Evolutionary conservation across 30 jellyfish, hydroid and myxozoan genomes (phyloP).

Genomic region (Pelagia noctiluca): DNA sequence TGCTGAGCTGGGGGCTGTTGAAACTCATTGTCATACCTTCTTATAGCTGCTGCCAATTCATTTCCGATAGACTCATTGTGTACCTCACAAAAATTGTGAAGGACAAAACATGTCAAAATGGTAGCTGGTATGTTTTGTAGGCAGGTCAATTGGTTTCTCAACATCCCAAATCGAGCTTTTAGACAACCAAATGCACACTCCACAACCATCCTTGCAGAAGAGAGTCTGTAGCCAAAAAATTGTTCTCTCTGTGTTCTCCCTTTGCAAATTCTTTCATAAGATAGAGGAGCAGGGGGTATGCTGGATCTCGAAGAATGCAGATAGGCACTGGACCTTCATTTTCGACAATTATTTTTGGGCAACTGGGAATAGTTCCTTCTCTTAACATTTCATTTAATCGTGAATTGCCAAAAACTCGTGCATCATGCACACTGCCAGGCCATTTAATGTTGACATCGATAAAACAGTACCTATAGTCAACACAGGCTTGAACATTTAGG

Average conservation of each 20-base stretch:
- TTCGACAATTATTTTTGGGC: conserved; percentile 10
- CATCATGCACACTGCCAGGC: conserved; percentile 53
- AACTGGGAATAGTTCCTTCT: conserved; percentile 44
- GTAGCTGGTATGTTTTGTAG: conserved; percentile 10
- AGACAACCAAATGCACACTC: conserved; percentile 47
- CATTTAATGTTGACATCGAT: not conserved
- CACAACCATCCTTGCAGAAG: conserved; percentile 26
- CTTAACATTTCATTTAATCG: conserved; percentile 5
- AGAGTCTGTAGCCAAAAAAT: conserved; percentile 2
- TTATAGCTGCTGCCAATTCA: not conserved
- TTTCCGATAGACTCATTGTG: not conserved
- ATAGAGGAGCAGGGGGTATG: conserved; percentile 36
- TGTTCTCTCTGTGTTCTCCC: conserved; percentile 33
- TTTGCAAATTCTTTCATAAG: conserved; percentile 41
- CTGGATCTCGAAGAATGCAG: conserved; percentile 47
- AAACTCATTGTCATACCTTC: not conserved
- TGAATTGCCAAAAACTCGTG: conserved; percentile 20
- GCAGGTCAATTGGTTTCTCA: conserved; percentile 30
- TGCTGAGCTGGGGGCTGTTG: not conserved
- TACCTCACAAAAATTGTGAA: no score
- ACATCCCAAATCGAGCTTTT: conserved; percentile 21
- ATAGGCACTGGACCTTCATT: conserved; percentile 24
- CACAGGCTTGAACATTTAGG: not conserved
- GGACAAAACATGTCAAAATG: no score
- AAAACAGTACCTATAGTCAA: not conserved